Evolutionary conservation across 1,140 invertebrate species (phyloP).

Genomic region (Zaprionus camerounensis): DNA sequence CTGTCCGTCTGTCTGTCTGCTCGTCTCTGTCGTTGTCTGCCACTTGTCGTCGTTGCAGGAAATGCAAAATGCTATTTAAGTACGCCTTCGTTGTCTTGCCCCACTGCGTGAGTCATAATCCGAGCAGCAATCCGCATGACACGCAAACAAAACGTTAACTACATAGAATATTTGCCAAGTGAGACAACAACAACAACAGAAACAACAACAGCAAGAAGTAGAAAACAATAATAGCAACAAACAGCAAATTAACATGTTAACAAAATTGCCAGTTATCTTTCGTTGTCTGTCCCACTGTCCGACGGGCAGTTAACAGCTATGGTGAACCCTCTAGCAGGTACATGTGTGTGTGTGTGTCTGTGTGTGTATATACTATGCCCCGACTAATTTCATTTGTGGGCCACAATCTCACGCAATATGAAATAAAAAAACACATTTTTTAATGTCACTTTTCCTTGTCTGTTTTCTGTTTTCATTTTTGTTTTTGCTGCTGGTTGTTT

Average conservation of each 20-base stretch:
- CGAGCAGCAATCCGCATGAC: constrained; percentile 43
- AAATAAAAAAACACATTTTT: constrained; percentile 22
- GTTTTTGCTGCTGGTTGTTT: constrained; percentile 32
- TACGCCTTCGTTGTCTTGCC: constrained; percentile 43
- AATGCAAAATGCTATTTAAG: constrained; percentile 73
- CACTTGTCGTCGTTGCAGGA: constrained; percentile 65
- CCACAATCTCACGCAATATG: constrained; percentile 49
- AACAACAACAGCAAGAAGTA: constrained; percentile 43
- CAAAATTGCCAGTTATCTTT: constrained; percentile 66
- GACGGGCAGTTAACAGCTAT: constrained; percentile 29
- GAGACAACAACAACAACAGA: constrained; percentile 5
- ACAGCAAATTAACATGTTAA: constrained; percentile 77
- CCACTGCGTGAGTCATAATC: constrained; percentile 54
- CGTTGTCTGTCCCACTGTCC: constrained; percentile 31
- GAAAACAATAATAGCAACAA: constrained; percentile 15
- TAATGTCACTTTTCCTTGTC: constrained; percentile 38
- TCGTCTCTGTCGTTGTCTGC: constrained; percentile 33
- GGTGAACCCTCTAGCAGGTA: background rate
- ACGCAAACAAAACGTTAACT: constrained; percentile 56
- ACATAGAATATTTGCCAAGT: constrained; percentile 57
- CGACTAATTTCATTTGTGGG: background rate
- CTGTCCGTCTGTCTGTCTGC: background rate
- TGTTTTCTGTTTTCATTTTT: background rate
- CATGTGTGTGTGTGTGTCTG: background rate
- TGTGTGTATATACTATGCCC: background rate